Evolutionary conservation across 2,113 vertebrate species (phyloP).

Genomic region (Alethe castanea): DNA sequence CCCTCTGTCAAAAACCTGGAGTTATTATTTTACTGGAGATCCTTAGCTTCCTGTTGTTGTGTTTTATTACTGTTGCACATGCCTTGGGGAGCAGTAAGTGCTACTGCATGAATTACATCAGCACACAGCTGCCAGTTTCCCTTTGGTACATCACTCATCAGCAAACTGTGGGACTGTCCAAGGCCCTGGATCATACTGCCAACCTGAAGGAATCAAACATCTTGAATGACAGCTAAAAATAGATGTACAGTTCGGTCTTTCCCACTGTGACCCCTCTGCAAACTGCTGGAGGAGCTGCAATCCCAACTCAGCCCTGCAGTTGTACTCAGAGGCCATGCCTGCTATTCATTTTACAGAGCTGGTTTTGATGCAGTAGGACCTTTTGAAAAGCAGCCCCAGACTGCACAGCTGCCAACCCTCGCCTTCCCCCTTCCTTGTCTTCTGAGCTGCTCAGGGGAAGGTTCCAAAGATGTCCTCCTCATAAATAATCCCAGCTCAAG

Average conservation of each 20-base stretch:
- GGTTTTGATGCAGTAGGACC: neutral
- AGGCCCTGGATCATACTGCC: neutral
- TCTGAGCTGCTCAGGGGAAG: neutral
- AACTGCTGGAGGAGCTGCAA: neutral
- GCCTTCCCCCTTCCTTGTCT: neutral
- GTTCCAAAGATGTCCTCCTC: neutral
- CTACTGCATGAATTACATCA: neutral
- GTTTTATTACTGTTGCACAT: neutral
- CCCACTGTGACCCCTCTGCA: neutral
- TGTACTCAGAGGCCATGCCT: neutral
- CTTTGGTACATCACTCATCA: neutral
- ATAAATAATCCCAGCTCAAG: neutral
- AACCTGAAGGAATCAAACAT: neutral
- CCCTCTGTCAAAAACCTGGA: neutral
- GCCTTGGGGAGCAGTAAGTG: neutral
- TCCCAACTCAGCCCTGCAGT: neutral
- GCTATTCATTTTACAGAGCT: neutral
- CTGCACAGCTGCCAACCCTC: neutral
- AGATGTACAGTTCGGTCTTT: neutral
- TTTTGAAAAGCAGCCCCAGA: neutral
- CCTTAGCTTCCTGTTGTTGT: neutral
- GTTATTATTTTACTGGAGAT: neutral
- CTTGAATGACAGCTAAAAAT: neutral
- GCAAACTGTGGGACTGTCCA: neutral
- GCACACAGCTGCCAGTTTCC: neutral